Evolutionary conservation across 2,797 vertebrate genomes (phyloP), one percentile per base, ranked within the genome.

Genomic region (Diplodus puntazzo): DNA sequence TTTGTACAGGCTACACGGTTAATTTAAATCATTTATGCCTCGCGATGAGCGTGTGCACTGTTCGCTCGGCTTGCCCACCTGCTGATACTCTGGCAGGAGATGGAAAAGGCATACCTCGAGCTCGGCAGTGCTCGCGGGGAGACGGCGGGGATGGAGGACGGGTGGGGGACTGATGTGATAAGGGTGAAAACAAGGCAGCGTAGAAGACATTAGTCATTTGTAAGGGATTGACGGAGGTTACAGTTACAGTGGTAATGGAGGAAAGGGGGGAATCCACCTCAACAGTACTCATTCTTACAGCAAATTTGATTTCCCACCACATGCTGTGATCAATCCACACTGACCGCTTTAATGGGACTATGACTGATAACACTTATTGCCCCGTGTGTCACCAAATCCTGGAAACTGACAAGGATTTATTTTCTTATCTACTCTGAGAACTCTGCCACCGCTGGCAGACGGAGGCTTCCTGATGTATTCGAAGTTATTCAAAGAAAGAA

Each of bases 21-120:
- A 30, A 73, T 89, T 75, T 92, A 52, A 92, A 93, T 92, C 67
- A 92, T 92, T 87, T 53, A 90, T 88, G 77, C 66, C 30, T 52
- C 66, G 62, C 12, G 17, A 77, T 83, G 74, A 50, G 66, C 30
- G 74, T 46, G 45, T 46, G 3, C 4, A 1, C 45, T 1, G 18
- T 62, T 71, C 5, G 39, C 73, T 11, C 25, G 9, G 53, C 8
- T 60, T 39, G 54, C 84, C 87, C 82, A 88, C 85, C 85, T 85
- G 87, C 84, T 84, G 82, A 64, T 7, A 34, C 52, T 16, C 60
- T 3, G 18, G 60, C 39, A 17, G 72, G 75, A 75, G 77, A 81
- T 76, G 67, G 81, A 34, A 79, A 79, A 82, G 9, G 3, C 53
- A 79, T 48, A 73, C 75, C 71, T 73, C 12, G 30, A 58, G 69